Evolutionary conservation across 2,113 vertebrate genomes (phyloP), one percentile per base, ranked within the genome.

Genomic region (Tychaedon coryphoeus): DNA sequence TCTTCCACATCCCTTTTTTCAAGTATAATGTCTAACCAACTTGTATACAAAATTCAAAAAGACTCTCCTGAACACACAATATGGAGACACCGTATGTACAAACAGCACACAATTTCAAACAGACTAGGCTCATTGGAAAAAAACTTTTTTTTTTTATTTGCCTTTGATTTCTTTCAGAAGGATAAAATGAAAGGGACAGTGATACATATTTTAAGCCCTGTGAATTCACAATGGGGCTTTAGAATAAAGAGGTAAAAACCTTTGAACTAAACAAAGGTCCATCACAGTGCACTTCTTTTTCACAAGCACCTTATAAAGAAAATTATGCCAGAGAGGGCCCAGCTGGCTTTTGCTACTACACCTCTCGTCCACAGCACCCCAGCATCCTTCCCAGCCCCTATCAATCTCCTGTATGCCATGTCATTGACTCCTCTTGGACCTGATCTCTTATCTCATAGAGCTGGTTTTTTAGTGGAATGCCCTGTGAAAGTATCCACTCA

Each of bases 211-310:
- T 99, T 98, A 99, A 98, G 98, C 97, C 98, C 98, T 97, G 95
- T 98, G 98, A 98, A 98, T 99, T 99, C 99, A 99, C 98, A 99
- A 99, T 99, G 98, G 98, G 98, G 98, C 98, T 99, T 98, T 98
- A 98, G 98, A 99, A 99, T 99, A 99, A 99, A 99, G 98, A 99
- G 98, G 98, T 98, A 98, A 96, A 98, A 99, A 99, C 98, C 98
- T 99, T 99, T 99, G 99, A 99, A 99, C 99, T 99, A 98, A 99
- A 99, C 98, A 99, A 99, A 99, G 98, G 98, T 99, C 98, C 98
- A 98, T 99, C 98, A 98, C 94, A 25, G 26, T 97, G 97, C 97
- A 98, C 98, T 98, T 98, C 98, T 98, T 97, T 98, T 95, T 98
- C 98, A 98, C 98, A 98, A 98, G 98, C 90, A 92, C 97, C 98